Evolutionary conservation across 2,888 invertebrate genomes (phyloP).

Genomic region (Nyleta sp.): DNA sequence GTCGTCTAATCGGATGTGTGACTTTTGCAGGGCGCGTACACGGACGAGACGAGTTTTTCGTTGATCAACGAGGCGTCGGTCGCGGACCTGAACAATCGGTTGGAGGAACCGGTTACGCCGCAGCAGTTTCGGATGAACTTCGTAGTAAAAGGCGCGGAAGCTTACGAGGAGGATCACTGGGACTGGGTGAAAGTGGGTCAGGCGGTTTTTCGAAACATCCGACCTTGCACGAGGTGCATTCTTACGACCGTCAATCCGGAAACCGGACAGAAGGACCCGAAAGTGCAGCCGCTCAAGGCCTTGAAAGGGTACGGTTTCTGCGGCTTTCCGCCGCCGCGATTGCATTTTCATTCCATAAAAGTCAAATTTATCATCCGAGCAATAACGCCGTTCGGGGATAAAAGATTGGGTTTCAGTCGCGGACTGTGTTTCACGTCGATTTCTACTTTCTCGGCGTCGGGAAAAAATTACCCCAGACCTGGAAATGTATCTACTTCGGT

Average conservation of each 20-base stretch:
- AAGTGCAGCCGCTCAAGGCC: slow-evolving; percentile 87
- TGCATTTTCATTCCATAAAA: neutral
- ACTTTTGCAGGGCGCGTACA: slow-evolving; percentile 84
- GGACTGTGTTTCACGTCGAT: neutral
- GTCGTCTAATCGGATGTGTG: neutral
- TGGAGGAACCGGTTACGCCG: slow-evolving; percentile 84
- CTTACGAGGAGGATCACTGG: slow-evolving; percentile 89
- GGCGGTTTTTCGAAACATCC: slow-evolving; percentile 86
- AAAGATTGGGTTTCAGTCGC: neutral
- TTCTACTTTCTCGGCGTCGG: neutral
- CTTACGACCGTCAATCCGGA: slow-evolving; percentile 88
- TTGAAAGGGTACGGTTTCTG: slow-evolving; percentile 84
- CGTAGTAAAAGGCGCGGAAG: slow-evolving; percentile 84
- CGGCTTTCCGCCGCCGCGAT: too few relatives aligned
- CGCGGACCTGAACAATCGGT: slow-evolving; percentile 86
- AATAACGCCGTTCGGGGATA: too few relatives aligned
- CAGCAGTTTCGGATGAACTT: slow-evolving; percentile 89
- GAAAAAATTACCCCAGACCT: too few relatives aligned
- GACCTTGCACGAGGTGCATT: slow-evolving; percentile 88
- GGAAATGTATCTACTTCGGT: too few relatives aligned
- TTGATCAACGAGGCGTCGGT: slow-evolving; percentile 88
- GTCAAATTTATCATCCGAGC: too few relatives aligned
- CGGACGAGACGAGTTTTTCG: slow-evolving; percentile 88
- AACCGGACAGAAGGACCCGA: slow-evolving; percentile 85
- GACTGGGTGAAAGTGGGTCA: slow-evolving; percentile 88